phyloP scores from a whole-genome alignment of 1,140 invertebrate genomes.

The Euwallacea fornicatus region DNA sequence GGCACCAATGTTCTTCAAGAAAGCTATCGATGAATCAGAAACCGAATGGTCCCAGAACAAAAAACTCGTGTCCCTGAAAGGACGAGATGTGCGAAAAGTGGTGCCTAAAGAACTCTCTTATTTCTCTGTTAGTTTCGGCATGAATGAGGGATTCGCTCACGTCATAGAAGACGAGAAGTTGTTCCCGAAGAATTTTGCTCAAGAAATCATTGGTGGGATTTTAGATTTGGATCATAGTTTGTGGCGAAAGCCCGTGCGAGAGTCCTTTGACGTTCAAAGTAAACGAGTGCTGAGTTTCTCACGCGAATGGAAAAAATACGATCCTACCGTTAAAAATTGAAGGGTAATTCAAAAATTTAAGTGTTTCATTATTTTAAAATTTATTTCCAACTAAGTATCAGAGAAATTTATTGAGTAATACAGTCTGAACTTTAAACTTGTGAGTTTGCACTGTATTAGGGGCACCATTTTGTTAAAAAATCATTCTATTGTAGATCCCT shows the following conservation, averaged over 20 bases:
- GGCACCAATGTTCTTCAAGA: slow-evolving; percentile 97
- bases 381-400: no score
- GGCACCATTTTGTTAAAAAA: no score
- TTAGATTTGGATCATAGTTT: slow-evolving; percentile 80
- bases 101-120: slow-evolving; percentile 95
- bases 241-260: slow-evolving; percentile 80
- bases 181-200: slow-evolving; percentile 90
- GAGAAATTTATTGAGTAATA: no score
- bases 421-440: no score
- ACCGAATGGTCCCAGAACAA: slow-evolving; percentile 94
- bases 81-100: slow-evolving; percentile 73
- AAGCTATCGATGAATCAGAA: slow-evolving; percentile 93
- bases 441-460: no score
- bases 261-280: slow-evolving; percentile 71
- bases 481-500: no score
- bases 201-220: slow-evolving; percentile 95
- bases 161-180: slow-evolving; percentile 91
- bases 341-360: neutral
- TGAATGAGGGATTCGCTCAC: slow-evolving; percentile 89
- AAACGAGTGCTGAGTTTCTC: slow-evolving; percentile 69
- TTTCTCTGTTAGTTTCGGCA: slow-evolving; percentile 91
- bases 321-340: slow-evolving; percentile 27
- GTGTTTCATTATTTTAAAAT: neutral
- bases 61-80: slow-evolving; percentile 83
- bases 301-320: slow-evolving; percentile 61